A percentile compares a stretch with the other conserved stretches of the same genome.
Evolutionary conservation across 2,888 invertebrate genomes (phyloP).

Genomic region (Disparrhopalites patrizii): DNA sequence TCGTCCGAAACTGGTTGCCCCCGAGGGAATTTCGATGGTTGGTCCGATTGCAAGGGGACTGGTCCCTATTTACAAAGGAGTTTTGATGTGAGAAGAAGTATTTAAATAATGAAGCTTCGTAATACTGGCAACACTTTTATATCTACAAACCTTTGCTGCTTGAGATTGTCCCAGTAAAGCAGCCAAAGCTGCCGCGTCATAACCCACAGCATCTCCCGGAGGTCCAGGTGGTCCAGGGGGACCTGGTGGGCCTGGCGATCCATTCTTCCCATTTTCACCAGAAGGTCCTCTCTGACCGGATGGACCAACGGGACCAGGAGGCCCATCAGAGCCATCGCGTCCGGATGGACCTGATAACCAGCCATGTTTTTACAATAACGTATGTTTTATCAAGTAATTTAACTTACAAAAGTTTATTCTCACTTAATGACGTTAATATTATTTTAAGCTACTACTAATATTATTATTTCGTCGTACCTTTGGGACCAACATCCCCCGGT

Average conservation of each 20-base stretch:
- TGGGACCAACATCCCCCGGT: constrained; percentile 68
- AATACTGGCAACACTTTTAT: too few relatives aligned
- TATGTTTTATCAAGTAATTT: too few relatives aligned
- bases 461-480: too few relatives aligned
- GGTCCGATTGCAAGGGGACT: constrained; percentile 67
- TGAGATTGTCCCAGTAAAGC: constrained; percentile 64
- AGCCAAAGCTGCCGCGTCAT: constrained; percentile 76
- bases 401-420: too few relatives aligned
- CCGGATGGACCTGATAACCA: constrained; percentile 59
- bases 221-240: constrained; percentile 65
- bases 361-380: too few relatives aligned
- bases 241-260: constrained; percentile 63
- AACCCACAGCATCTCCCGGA: constrained; percentile 73
- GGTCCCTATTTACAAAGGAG: too few relatives aligned
- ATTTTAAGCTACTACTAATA: too few relatives aligned
- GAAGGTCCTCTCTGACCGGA: constrained; percentile 67
- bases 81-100: too few relatives aligned
- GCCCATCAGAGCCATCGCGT: constrained; percentile 53
- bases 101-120: too few relatives aligned
- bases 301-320: constrained; percentile 57
- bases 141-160: constrained; percentile 58
- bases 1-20: constrained; percentile 67
- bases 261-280: constrained; percentile 60
- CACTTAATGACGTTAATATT: too few relatives aligned
- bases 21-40: constrained; percentile 70